phyloP scores from a whole-genome alignment of 2,888 invertebrate species.

The Drosophila mercatorum region DNA sequence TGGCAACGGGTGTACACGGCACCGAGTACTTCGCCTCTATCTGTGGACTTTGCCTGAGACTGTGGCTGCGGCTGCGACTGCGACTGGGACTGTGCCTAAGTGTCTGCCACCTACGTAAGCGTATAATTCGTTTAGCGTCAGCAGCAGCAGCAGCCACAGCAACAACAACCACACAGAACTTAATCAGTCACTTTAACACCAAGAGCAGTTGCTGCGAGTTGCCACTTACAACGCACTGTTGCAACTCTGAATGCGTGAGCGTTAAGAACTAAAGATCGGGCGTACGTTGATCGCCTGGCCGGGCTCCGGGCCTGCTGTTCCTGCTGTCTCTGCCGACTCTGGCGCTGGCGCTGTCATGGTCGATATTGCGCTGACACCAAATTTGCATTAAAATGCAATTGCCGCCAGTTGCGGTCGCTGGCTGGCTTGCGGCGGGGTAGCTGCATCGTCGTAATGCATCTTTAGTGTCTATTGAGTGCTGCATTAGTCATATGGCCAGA shows the following conservation, averaged over 20 bases:
- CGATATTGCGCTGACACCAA: constrained; percentile 82
- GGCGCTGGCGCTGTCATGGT: constrained; percentile 75
- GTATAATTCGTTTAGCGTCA: constrained; percentile 80
- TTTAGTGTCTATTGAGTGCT: constrained; percentile 80
- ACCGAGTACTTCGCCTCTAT: constrained; percentile 18
- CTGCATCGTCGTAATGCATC: constrained; percentile 75
- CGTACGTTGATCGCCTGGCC: constrained; percentile 37
- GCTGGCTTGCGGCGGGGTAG: not conserved
- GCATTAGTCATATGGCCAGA: constrained; percentile 73
- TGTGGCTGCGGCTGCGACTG: constrained; percentile 20
- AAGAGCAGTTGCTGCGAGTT: constrained; percentile 53
- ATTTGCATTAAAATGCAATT: constrained; percentile 81
- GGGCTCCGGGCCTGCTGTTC: not conserved
- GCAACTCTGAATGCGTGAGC: constrained; percentile 63
- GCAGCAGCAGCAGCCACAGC: constrained; percentile 46
- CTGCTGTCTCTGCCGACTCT: not conserved
- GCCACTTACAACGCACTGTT: constrained; percentile 59
- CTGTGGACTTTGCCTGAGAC: constrained; percentile 22
- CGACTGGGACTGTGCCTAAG: constrained; percentile 43
- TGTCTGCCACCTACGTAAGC: constrained; percentile 81
- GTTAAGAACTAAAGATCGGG: constrained; percentile 36
- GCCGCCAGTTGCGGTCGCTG: constrained; percentile 33
- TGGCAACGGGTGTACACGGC: constrained; percentile 12
- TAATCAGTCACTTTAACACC: constrained; percentile 79
- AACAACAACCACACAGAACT: constrained; percentile 60